Percentiles rank a stretch among this genome's conserved stretches.
Evolutionary conservation across 2,113 vertebrate species (phyloP).

Genomic region (Charina bottae): DNA sequence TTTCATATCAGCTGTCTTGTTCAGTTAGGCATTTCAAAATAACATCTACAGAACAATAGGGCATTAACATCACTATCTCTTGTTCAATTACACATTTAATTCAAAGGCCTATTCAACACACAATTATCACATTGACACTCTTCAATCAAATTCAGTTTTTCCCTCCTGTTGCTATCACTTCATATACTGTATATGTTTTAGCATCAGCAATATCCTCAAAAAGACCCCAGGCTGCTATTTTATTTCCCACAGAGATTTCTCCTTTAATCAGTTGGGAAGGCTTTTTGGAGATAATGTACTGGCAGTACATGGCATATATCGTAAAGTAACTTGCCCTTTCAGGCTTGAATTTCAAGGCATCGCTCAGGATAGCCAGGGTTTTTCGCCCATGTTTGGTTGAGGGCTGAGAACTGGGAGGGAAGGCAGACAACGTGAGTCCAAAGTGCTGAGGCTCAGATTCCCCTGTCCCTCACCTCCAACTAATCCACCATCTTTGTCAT

Average conservation of each 20-base stretch:
- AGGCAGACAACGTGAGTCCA: conserved; percentile 59
- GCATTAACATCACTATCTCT: too few species aligned
- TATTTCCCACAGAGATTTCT: conserved; percentile 29
- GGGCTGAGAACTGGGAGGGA: conserved; percentile 45
- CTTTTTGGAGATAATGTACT: conserved; percentile 39
- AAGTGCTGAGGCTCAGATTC: conserved; percentile 57
- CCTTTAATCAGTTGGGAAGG: background rate
- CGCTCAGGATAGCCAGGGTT: conserved; percentile 45
- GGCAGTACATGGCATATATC: conserved; percentile 59
- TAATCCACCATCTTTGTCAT: conserved; percentile 73
- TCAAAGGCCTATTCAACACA: too few species aligned
- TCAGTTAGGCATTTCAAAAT: too few species aligned
- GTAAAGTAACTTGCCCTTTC: conserved; percentile 50
- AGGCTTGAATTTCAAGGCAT: conserved; percentile 70
- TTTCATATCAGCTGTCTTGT: too few species aligned
- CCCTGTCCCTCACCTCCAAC: conserved; percentile 55
- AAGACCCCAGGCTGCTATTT: background rate
- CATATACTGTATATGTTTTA: too few species aligned
- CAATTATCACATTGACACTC: too few species aligned
- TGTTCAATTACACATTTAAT: too few species aligned
- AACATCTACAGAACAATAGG: too few species aligned
- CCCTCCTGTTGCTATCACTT: too few species aligned
- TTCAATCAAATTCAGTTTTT: too few species aligned
- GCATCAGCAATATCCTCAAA: too few species aligned
- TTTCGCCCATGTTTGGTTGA: conserved; percentile 51